Evolutionary conservation across 2,113 vertebrate species (phyloP), one percentile per base, ranked within the genome.

Genomic region (Anoura caudifer): DNA sequence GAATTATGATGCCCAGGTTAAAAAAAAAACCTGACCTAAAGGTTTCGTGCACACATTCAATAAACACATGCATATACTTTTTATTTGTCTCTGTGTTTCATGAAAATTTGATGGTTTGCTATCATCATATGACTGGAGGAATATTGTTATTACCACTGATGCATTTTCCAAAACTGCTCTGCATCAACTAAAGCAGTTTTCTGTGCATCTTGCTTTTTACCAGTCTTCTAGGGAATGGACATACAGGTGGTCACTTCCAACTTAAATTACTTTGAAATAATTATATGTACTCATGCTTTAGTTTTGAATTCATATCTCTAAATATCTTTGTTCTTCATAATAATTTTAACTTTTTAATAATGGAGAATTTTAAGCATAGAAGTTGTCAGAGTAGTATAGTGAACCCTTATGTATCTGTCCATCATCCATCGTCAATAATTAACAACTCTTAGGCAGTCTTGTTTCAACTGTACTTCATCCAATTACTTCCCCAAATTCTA

Each of bases 261-360:
- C 28, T 50, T 84, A 43, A 3, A 3, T 94, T 94, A 73, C 24
- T 54, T 45, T 85, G 73, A 96, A 77, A 86, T 73, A 28, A 63
- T 94, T 94, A 61, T 4, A 56, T 81, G 7, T 47, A 3, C 50
- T 75, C 7, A 14, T 88, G 47, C 26, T 28, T 91, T 81, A 41
- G 17, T 84, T 95, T 95, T 79, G 12, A 63, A 91, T 59, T 84
- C 4, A 45, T 75, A 56, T 67, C 28, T 88, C 77, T 72, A 77
- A 87, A 70, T 95, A 31, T 43, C 72, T 91, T 50, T 81, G 38
- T 93, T 91, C 38, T 52, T 87, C 26, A 24, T 89, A 88, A 91
- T n/a, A 88, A 16, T 75, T 80, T 88, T 67, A 91, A 73, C 38
- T 73, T 90, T 76, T 84, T 20, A 90, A n/a, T 81, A 75, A 77